Conservation (phyloP, 1,140 invertebrate species). For the Heliconius congener region DNA sequence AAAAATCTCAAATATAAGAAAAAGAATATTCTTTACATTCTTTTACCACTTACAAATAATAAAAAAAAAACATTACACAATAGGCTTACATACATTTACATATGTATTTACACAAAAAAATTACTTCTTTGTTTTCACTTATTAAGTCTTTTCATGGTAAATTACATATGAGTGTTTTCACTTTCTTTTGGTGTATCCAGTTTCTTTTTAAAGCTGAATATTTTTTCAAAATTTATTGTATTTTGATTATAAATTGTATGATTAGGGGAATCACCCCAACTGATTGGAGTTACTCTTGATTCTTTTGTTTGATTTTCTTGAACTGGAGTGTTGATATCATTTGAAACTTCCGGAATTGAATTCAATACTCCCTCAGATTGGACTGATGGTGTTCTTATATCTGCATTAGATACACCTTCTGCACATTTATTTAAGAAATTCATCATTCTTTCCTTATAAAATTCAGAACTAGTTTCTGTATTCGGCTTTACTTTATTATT, state of each 20-base stretch:
- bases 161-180: conserved; percentile 48
- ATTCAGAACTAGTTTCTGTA: conserved; percentile 77
- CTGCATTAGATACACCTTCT: conserved; percentile 63
- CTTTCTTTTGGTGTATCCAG: conserved; percentile 30
- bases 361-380: conserved; percentile 63
- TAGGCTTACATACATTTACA: neutral
- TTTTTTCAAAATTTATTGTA: conserved; percentile 74
- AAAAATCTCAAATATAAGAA: no score
- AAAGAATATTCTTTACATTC: neutral
- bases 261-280: conserved; percentile 74
- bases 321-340: conserved; percentile 47
- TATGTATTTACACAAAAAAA: neutral
- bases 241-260: conserved; percentile 79
- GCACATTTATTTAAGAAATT: conserved; percentile 77
- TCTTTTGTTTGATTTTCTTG: conserved; percentile 41
- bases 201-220: conserved; percentile 66
- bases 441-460: conserved; percentile 79
- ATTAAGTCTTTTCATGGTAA: conserved; percentile 7
- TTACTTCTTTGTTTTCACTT: neutral
- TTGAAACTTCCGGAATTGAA: conserved; percentile 58
- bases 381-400: conserved; percentile 59
- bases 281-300: conserved; percentile 57
- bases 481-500: conserved; percentile 67
- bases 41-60: neutral
- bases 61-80: conserved; percentile 2